phyloP scores from a whole-genome alignment of 1,140 invertebrate genomes.

The Ceratoteleas bidentatus region DNA sequence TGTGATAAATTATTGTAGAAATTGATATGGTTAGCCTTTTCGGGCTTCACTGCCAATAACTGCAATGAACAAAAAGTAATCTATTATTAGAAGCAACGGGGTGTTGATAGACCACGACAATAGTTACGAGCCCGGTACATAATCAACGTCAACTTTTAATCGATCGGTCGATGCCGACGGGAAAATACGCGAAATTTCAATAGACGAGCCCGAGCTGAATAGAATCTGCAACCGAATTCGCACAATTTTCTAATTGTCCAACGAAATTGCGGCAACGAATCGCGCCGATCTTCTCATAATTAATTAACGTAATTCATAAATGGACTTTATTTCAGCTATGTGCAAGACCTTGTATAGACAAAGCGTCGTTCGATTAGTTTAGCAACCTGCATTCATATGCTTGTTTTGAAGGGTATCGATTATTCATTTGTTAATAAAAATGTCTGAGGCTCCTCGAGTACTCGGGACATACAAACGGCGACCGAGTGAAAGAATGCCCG shows the following conservation, averaged over 20 bases:
- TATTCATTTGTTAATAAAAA: slow-evolving; percentile 39
- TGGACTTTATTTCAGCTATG: slow-evolving; percentile 5
- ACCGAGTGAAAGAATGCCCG: slow-evolving; percentile 9
- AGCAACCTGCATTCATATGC: slow-evolving; percentile 14
- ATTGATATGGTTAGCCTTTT: background rate
- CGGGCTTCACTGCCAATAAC: background rate
- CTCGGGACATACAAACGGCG: background rate
- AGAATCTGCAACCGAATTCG: background rate
- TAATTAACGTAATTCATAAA: background rate
- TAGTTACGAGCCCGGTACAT: too few relatives aligned
- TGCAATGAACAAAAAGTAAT: background rate
- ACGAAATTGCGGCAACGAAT: background rate
- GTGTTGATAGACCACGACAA: too few relatives aligned
- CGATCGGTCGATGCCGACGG: too few relatives aligned
- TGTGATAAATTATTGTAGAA: background rate
- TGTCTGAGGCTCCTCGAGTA: slow-evolving; percentile 13
- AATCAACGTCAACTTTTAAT: too few relatives aligned
- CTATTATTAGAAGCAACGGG: background rate
- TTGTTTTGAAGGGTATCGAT: slow-evolving; percentile 18
- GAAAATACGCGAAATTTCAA: too few relatives aligned
- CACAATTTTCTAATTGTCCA: background rate
- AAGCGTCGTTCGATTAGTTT: slow-evolving; percentile 14
- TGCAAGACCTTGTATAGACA: background rate
- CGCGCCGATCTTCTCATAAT: background rate
- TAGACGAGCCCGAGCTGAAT: too few relatives aligned